Base-by-base conservation (phyloP, 2,888 invertebrate genomes). In the Ennomos quercinarius region DNA sequence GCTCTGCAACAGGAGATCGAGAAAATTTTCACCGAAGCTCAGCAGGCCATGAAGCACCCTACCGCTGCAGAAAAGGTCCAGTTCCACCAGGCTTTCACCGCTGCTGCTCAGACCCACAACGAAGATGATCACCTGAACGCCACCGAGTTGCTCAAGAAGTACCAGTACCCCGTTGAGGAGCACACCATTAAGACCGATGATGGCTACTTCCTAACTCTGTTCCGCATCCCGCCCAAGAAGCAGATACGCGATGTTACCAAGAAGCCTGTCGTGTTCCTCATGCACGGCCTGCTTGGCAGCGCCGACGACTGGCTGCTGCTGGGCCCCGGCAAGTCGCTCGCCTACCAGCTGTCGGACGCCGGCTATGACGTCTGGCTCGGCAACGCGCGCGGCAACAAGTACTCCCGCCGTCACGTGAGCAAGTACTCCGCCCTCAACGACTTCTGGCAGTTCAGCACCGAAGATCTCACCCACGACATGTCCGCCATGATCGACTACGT, bases 231-330 rank as follows among this genome's bases (percentile, higher is more conserved):
- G n/a, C 73, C 85, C n/a, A 82, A 79, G 66, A 71, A 76, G 45
- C 70, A 74, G 43, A 60, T 71, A 11, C 68, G 67, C n/a, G 77
- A 79, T 50, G 72, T 72, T 36, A 71, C 69, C 54, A 76, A 77
- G 43, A 80, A 76, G 52, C 92, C 91, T 8, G 91, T 90, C 1
- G 93, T 93, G 0, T 86, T 95, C 60, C 68, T 95, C 40, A 89
- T 94, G 85, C 95, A 95, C 76, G 95, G 96, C 6, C 80, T 97
- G 3, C 78, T 95, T n/a, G 94, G 94, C 44, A 94, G 94, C 66
- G 94, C 96, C 0, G 93, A 95, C 35, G 94, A 95, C 78, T 97
- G 95, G 94, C 86, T 96, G 4, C 84, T 95, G 63, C 94, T 95
- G 80, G 94, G 94, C 11, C 94, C 94, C 0, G 84, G 92, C 57